Conservation (phyloP, 2,797 vertebrate genomes). For the Pipistrellus pipistrellus region DNA sequence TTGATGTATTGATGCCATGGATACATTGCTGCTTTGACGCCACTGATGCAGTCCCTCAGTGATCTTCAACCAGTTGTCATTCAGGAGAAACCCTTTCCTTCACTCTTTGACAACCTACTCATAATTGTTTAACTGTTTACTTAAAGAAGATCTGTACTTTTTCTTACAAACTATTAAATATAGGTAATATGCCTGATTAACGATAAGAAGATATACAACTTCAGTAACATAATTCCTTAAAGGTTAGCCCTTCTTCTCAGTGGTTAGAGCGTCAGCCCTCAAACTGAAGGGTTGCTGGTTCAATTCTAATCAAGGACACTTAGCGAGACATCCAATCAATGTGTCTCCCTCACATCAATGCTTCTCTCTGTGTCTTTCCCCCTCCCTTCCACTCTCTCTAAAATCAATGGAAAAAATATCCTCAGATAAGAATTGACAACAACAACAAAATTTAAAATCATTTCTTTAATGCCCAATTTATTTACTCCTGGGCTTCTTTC, state of each 20-base stretch:
- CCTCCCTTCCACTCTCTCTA: too few relatives aligned
- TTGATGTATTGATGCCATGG: not conserved
- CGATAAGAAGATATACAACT: not conserved
- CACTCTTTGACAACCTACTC: not conserved
- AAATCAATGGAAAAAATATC: too few relatives aligned
- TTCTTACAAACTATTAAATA: not conserved
- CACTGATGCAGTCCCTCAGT: not conserved
- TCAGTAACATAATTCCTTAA: constrained; percentile 19
- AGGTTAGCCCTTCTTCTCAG: not conserved
- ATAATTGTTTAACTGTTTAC: constrained; percentile 1
- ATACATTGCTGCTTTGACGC: not conserved
- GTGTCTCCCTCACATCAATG: too few relatives aligned
- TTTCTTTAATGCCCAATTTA: constrained; percentile 10
- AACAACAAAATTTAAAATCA: not conserved
- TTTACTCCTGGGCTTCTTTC: not conserved
- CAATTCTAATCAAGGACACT: too few relatives aligned
- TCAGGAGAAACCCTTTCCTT: not conserved
- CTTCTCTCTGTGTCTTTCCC: too few relatives aligned
- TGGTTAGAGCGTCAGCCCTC: too few relatives aligned
- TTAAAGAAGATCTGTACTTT: not conserved
- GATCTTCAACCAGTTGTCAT: not conserved
- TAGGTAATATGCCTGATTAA: not conserved
- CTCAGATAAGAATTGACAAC: too few relatives aligned
- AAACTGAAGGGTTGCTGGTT: too few relatives aligned
- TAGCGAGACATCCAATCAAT: too few relatives aligned